Evolutionary conservation across 2,113 vertebrate species (phyloP).

Genomic region (Poecile atricapillus): DNA sequence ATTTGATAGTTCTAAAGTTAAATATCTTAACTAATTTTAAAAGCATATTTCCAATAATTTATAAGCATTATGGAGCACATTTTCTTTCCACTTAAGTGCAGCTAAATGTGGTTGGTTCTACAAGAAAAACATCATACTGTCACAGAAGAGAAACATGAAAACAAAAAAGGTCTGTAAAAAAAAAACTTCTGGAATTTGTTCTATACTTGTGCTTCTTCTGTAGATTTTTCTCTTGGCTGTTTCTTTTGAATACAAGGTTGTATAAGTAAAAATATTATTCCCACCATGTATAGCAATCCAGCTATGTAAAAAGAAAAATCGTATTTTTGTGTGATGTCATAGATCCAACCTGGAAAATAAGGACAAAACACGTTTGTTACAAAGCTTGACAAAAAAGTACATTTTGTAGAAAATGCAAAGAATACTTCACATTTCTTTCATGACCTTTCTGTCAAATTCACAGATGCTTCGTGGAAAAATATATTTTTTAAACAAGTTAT

Average conservation of each 20-base stretch:
- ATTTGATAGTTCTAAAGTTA: background rate
- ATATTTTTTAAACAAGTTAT: background rate
- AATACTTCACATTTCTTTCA: background rate
- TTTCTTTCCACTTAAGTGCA: background rate
- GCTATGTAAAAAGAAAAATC: conserved; percentile 82
- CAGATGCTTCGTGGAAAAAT: background rate
- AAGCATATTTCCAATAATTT: background rate
- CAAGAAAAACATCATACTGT: background rate
- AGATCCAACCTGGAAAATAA: conserved; percentile 82
- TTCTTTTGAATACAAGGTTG: conserved; percentile 74
- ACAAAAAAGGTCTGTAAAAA: background rate
- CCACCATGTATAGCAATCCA: conserved; percentile 78
- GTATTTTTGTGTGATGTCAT: conserved; percentile 80
- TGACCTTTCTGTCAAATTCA: background rate
- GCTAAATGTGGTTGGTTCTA: background rate
- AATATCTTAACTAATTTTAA: background rate
- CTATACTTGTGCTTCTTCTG: conserved; percentile 56
- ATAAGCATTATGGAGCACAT: background rate
- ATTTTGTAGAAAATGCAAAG: background rate
- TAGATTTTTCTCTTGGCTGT: conserved; percentile 55
- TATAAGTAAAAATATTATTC: conserved; percentile 75
- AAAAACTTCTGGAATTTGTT: background rate
- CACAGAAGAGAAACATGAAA: background rate
- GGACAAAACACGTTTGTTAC: background rate
- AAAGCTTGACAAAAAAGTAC: background rate